Percentiles rank a stretch among this genome's conserved stretches.
phyloP scores from a whole-genome alignment of 2,888 invertebrate species.

The Lasioglossum oenotherae region DNA sequence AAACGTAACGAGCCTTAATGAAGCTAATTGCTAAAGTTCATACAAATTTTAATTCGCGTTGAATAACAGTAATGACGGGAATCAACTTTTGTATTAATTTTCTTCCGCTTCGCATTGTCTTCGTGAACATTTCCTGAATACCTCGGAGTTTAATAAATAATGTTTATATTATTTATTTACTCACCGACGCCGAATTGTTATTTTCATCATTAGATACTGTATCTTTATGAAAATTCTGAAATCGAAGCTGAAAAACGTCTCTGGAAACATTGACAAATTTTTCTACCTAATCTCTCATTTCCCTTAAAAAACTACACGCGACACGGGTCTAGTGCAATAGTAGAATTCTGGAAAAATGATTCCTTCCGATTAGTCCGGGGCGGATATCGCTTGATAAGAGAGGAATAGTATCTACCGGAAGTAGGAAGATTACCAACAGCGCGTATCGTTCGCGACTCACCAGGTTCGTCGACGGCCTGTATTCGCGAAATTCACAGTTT shows the following conservation, averaged over 20 bases:
- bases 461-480: slow-evolving; percentile 3
- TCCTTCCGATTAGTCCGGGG: neutral
- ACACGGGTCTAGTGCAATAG: neutral
- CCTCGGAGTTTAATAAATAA: no score
- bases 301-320: neutral
- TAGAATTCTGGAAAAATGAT: slow-evolving; percentile 19
- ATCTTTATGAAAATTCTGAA: neutral
- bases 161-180: no score
- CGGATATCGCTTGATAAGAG: slow-evolving; percentile 47
- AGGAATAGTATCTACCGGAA: slow-evolving; percentile 36
- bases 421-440: slow-evolving; percentile 50
- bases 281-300: no score
- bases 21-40: neutral
- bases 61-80: neutral
- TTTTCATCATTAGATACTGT: no score
- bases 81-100: neutral
- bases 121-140: no score
- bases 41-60: neutral
- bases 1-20: neutral
- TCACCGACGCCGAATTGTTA: no score
- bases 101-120: no score
- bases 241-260: neutral
- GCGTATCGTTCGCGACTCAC: slow-evolving; percentile 34
- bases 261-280: neutral
- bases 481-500: neutral